Percentiles rank a stretch among this genome's conserved stretches.
Evolutionary conservation across 2,113 vertebrate species (phyloP).

Genomic region (Gadus chalcogrammus): DNA sequence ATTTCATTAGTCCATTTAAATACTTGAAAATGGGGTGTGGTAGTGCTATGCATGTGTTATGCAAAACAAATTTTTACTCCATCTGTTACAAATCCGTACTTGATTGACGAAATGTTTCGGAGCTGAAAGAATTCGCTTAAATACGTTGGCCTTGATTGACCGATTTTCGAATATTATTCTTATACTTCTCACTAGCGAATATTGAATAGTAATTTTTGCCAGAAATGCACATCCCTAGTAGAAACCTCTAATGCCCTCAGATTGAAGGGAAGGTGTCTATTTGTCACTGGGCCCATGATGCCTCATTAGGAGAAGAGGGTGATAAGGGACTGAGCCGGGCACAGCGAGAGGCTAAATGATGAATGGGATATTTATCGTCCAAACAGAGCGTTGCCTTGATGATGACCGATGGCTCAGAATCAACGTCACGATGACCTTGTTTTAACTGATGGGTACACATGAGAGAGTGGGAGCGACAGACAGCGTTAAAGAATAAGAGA

Average conservation of each 20-base stretch:
- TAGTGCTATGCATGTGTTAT: too few relatives aligned
- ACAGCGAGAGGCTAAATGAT: constrained; percentile 55
- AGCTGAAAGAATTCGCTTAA: not conserved
- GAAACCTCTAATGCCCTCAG: too few relatives aligned
- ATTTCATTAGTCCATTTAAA: too few relatives aligned
- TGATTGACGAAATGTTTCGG: too few relatives aligned
- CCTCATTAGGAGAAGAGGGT: constrained; percentile 48
- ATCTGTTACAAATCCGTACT: too few relatives aligned
- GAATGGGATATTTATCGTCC: constrained; percentile 58
- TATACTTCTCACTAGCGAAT: too few relatives aligned
- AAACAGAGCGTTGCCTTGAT: constrained; percentile 29
- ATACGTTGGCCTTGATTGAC: too few relatives aligned
- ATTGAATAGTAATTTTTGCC: too few relatives aligned
- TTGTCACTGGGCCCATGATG: constrained; percentile 47
- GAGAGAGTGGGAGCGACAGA: constrained; percentile 19
- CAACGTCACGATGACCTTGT: constrained; percentile 54
- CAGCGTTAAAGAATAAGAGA: constrained; percentile 6
- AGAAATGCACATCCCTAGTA: too few relatives aligned
- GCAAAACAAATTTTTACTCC: too few relatives aligned
- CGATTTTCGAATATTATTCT: too few relatives aligned
- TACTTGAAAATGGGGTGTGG: too few relatives aligned
- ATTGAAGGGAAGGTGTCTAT: constrained; percentile 6
- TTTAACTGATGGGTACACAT: constrained; percentile 16
- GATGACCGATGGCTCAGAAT: constrained; percentile 56
- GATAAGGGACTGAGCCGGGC: constrained; percentile 27